A percentile compares a stretch with the other conserved stretches of the same genome.
These are phyloP conservation scores for Mactra quadrangularis DNA, from an alignment of 1,140 invertebrate species.

Conservation along the genomic window DNA sequence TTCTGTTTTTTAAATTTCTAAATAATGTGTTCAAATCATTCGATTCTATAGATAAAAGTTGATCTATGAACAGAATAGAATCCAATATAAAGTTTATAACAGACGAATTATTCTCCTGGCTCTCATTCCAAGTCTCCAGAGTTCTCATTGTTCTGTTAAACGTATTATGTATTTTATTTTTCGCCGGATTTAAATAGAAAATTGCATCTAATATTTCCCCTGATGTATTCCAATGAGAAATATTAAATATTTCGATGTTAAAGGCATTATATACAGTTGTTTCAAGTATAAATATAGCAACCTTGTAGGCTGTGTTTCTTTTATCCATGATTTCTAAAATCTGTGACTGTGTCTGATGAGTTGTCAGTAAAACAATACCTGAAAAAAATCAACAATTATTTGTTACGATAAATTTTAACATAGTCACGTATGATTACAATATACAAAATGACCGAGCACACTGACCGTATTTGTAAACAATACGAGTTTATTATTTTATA, in stretches of 20 bases:
- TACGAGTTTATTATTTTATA: too few species aligned
- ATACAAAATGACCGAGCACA: too few species aligned
- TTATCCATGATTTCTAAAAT: not conserved
- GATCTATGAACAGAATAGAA: conserved; percentile 1
- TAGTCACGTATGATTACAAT: too few species aligned
- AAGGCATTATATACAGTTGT: conserved; percentile 15
- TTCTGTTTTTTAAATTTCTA: not conserved
- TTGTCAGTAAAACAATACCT: conserved; percentile 5
- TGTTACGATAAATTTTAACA: too few species aligned
- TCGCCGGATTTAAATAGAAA: conserved; percentile 20
- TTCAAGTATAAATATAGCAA: conserved; percentile 29
- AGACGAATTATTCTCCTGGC: not conserved
- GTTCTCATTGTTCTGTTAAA: not conserved
- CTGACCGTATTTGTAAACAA: too few species aligned
- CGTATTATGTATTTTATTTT: not conserved
- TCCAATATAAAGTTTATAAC: not conserved
- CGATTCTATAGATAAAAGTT: not conserved
- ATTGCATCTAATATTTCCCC: conserved; percentile 21
- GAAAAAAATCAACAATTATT: too few species aligned
- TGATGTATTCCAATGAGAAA: not conserved
- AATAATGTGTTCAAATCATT: not conserved
- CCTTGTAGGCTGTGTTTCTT: not conserved
- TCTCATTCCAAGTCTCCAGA: not conserved
- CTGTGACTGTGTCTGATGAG: not conserved
- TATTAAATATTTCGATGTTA: conserved; percentile 24